Conservation (phyloP, 1,140 invertebrate genomes). For the Leptoteleia sp. region DNA sequence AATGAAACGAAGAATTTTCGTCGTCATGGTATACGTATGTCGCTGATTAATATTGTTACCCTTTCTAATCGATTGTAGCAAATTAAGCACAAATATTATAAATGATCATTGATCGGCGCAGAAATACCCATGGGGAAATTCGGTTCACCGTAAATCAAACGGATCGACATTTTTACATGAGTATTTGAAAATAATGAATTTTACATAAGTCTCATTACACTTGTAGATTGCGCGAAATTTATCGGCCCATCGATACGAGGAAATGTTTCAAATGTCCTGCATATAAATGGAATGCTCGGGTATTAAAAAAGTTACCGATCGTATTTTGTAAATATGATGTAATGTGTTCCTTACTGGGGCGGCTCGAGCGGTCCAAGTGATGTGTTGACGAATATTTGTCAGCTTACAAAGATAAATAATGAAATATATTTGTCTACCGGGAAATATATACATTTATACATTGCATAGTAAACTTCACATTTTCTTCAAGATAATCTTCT, state of each 20-base stretch:
- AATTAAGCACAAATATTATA: slow-evolving; percentile 1
- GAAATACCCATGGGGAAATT: slow-evolving; percentile 9
- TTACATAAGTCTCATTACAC: slow-evolving; percentile 46
- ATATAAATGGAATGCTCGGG: slow-evolving; percentile 3
- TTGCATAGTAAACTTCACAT: too few relatives aligned
- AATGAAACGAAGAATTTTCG: slow-evolving; percentile 7
- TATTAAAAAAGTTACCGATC: background rate
- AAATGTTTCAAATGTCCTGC: slow-evolving; percentile 35
- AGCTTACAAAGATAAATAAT: too few relatives aligned
- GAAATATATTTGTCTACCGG: too few relatives aligned
- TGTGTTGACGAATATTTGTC: too few relatives aligned
- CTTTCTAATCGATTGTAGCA: slow-evolving; percentile 16
- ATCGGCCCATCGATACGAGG: slow-evolving; percentile 43
- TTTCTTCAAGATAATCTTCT: too few relatives aligned
- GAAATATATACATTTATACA: too few relatives aligned
- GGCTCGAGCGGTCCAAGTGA: too few relatives aligned
- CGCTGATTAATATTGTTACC: slow-evolving; percentile 1
- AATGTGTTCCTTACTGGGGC: too few relatives aligned
- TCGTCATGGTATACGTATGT: slow-evolving; percentile 18
- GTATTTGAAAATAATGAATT: slow-evolving; percentile 24
- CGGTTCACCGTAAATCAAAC: slow-evolving; percentile 8
- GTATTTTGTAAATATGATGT: too few relatives aligned
- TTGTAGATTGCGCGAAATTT: slow-evolving; percentile 35
- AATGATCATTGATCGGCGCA: background rate
- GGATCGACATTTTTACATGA: slow-evolving; percentile 10